A percentile compares a stretch with the other conserved stretches of the same genome.
Conservation (phyloP, 2,113 vertebrate genomes). For the Melanostigma gelatinosum region DNA sequence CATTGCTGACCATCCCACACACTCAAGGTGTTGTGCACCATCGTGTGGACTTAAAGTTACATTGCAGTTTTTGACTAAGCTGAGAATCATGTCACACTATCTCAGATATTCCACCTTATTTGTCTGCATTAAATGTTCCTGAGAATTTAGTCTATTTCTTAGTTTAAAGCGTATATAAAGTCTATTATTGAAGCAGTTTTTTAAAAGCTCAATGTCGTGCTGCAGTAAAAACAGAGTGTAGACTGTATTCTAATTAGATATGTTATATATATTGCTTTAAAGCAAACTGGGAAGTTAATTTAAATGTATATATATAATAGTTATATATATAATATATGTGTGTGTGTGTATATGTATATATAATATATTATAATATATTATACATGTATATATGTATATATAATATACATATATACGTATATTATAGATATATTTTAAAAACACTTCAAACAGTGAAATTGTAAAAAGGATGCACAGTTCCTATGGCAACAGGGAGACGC, state of each 20-base stretch:
- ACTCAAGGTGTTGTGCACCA: conserved; percentile 39
- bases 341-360: too few species aligned
- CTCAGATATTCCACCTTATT: neutral
- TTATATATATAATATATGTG: too few species aligned
- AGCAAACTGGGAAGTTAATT: neutral
- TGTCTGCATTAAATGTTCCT: neutral
- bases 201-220: neutral
- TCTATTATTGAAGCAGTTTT: too few species aligned
- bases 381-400: too few species aligned
- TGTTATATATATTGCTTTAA: neutral
- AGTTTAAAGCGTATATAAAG: too few species aligned
- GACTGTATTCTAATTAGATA: neutral
- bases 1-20: neutral
- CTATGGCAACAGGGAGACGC: conserved; percentile 61
- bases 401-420: too few species aligned
- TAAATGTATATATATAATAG: too few species aligned
- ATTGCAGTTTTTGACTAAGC: neutral
- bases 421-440: too few species aligned
- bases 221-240: too few species aligned
- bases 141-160: neutral
- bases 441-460: neutral
- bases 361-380: too few species aligned
- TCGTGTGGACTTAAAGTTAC: conserved; percentile 47
- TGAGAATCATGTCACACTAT: neutral
- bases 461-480: conserved; percentile 3